These are phyloP conservation scores for Podilymbus podiceps DNA, from an alignment of 2,113 vertebrate species.

Conservation along the genomic window DNA sequence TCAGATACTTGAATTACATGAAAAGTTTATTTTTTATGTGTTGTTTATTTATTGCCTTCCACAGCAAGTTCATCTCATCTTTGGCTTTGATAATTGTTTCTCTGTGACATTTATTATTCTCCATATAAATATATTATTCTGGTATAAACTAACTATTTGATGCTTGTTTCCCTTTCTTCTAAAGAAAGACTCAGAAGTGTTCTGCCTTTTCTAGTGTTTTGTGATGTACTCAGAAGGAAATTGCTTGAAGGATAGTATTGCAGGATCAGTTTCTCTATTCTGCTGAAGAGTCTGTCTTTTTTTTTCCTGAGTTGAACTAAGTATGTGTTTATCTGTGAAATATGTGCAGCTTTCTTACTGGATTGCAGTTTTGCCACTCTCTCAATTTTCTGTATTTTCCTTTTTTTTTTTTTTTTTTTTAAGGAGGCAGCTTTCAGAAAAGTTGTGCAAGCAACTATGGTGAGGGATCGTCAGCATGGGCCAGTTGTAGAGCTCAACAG, in stretches of 20 bases:
- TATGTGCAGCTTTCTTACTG: not conserved
- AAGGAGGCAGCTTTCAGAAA: constrained; percentile 98
- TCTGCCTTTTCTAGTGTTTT: not conserved
- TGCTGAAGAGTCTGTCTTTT: not conserved
- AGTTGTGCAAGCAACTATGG: constrained; percentile 98
- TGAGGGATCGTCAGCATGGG: constrained; percentile 94
- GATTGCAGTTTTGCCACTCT: not conserved
- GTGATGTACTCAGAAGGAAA: not conserved
- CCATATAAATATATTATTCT: not conserved
- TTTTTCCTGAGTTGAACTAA: not conserved
- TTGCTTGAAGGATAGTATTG: not conserved
- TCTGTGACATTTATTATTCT: not conserved
- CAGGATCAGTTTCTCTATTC: not conserved
- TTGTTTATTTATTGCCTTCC: not conserved
- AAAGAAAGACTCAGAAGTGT: not conserved
- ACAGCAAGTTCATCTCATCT: not conserved
- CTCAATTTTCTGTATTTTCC: not conserved
- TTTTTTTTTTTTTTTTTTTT: not conserved
- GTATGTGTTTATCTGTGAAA: not conserved
- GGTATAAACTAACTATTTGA: not conserved
- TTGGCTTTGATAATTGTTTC: not conserved
- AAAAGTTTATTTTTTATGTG: not conserved
- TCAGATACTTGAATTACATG: not conserved
- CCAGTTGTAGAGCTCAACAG: constrained; percentile 97
- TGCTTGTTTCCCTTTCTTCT: not conserved